A percentile compares a stretch with the other conserved stretches of the same genome.
Conservation (phyloP, 2,888 invertebrate species). For the Oxyscelio sp. region DNA sequence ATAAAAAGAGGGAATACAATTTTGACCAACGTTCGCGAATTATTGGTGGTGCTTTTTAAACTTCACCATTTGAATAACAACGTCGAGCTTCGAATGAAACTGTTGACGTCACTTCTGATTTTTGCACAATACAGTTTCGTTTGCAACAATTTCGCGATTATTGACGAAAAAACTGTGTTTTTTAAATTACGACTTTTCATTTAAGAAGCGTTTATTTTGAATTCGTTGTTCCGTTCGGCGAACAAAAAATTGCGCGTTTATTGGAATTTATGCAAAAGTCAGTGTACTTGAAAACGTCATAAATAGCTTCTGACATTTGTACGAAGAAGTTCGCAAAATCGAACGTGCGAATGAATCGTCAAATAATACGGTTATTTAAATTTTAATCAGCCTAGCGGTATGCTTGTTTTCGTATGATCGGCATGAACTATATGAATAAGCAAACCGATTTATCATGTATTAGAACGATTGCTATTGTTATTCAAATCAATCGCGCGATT, state of each 20-base stretch:
- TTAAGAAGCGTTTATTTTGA: too few species aligned
- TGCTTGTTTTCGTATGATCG: constrained; percentile 18
- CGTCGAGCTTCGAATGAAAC: constrained; percentile 28
- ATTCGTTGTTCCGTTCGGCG: too few species aligned
- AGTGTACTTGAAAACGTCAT: background rate
- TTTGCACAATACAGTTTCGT: constrained; percentile 20
- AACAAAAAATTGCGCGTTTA: too few species aligned
- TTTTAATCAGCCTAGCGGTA: background rate
- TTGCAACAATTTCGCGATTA: too few species aligned
- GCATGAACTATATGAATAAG: constrained; percentile 16
- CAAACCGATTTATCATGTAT: constrained; percentile 43
- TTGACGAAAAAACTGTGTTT: too few species aligned
- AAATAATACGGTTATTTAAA: constrained; percentile 5
- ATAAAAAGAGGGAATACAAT: constrained; percentile 49
- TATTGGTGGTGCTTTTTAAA: constrained; percentile 20
- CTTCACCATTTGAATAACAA: constrained; percentile 42
- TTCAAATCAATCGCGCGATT: constrained; percentile 42
- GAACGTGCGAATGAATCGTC: background rate
- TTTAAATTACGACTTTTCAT: too few species aligned
- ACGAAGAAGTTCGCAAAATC: background rate
- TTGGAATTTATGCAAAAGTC: background rate
- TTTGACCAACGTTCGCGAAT: constrained; percentile 53
- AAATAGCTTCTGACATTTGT: background rate
- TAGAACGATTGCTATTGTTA: constrained; percentile 57
- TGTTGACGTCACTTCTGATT: constrained; percentile 39